Conservation (phyloP, 2,113 vertebrate species). For the Saguinus imperator region DNA sequence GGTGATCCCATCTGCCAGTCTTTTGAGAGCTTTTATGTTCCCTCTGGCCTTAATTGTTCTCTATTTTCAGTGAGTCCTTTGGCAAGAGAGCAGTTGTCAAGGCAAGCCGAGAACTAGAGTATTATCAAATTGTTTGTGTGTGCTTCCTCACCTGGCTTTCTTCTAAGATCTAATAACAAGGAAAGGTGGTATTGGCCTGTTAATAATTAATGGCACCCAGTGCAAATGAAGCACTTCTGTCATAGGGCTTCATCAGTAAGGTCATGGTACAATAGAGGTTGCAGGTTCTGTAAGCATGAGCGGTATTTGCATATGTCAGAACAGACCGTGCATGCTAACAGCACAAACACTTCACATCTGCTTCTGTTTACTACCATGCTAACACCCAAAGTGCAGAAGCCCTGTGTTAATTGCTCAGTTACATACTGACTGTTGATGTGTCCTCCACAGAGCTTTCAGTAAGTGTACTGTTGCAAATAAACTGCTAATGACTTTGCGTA, state of each 20-base stretch:
- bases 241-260: constrained; percentile 79
- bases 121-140: constrained; percentile 57
- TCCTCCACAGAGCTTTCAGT: constrained; percentile 84
- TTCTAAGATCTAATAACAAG: constrained; percentile 64
- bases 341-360: constrained; percentile 87
- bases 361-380: constrained; percentile 87
- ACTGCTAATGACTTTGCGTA: constrained; percentile 88
- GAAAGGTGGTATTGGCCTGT: constrained; percentile 68
- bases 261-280: constrained; percentile 80
- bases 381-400: constrained; percentile 85
- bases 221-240: constrained; percentile 78
- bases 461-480: constrained; percentile 87
- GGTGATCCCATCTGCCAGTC: constrained; percentile 2
- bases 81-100: constrained; percentile 50
- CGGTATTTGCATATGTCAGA: constrained; percentile 88
- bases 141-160: constrained; percentile 55
- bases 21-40: constrained; percentile 3
- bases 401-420: constrained; percentile 87
- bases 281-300: constrained; percentile 78
- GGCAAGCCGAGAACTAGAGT: neutral
- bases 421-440: constrained; percentile 85
- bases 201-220: constrained; percentile 83
- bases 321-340: constrained; percentile 82
- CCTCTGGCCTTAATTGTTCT: constrained; percentile 25
- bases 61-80: constrained; percentile 1